Conservation (phyloP, 2,797 vertebrate genomes). For the Catharus ustulatus region DNA sequence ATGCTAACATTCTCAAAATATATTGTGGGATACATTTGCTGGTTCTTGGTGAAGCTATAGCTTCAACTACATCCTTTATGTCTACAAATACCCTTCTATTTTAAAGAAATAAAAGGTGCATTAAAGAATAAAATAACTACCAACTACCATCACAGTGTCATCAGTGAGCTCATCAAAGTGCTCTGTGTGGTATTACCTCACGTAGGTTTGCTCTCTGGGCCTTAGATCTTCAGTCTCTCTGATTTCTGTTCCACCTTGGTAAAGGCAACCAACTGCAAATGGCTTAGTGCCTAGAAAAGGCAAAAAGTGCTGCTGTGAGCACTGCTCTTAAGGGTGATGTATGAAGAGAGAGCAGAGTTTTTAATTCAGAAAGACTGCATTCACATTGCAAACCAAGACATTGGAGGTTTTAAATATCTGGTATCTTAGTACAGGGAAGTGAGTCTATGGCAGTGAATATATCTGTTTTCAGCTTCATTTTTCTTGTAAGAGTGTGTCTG, state of each 20-base stretch:
- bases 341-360: background rate
- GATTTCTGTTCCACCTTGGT: background rate
- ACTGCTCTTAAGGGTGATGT: background rate
- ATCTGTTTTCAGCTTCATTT: background rate
- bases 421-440: background rate
- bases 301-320: background rate
- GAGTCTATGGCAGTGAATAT: background rate
- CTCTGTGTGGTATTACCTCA: background rate
- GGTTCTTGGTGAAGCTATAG: background rate
- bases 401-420: background rate
- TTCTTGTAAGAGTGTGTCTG: background rate
- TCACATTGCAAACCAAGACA: background rate
- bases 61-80: background rate
- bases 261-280: background rate
- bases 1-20: background rate
- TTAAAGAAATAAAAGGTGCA: background rate
- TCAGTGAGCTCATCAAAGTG: background rate
- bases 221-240: background rate
- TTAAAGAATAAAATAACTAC: background rate
- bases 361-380: background rate
- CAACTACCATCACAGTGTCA: background rate
- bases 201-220: background rate
- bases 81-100: background rate
- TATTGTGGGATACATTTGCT: background rate
- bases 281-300: background rate